Percentiles rank a stretch among this genome's conserved stretches.
phyloP scores from a whole-genome alignment of 35 echinoderm and acorn worm species.

The Amphiura filiformis region DNA sequence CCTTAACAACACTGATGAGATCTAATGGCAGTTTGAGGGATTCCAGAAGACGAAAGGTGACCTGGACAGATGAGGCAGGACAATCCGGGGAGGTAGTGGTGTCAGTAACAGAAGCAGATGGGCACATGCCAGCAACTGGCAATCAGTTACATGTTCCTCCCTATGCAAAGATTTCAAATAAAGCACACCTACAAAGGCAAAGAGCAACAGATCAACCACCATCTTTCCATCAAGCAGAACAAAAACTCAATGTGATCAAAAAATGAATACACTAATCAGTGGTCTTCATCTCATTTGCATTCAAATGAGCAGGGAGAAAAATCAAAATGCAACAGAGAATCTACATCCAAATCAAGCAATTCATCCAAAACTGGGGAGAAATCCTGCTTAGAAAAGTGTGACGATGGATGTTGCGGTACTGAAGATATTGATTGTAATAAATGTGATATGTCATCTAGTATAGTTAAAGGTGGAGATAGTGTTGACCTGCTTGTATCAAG shows the following conservation, averaged over 20 bases:
- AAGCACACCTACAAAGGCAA: slow-evolving; percentile 11
- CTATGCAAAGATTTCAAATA: background rate
- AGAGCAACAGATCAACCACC: background rate
- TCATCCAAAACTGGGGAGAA: background rate
- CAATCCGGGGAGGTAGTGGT: background rate
- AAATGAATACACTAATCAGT: background rate
- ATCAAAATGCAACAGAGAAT: background rate
- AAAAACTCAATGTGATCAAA: background rate
- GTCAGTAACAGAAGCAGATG: background rate
- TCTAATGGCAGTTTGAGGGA: slow-evolving; percentile 3
- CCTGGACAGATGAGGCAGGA: slow-evolving; percentile 40
- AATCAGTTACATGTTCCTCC: background rate
- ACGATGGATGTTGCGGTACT: background rate
- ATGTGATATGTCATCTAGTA: background rate
- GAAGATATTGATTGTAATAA: background rate
- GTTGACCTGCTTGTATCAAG: background rate
- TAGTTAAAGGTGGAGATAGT: background rate
- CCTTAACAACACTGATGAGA: slow-evolving; percentile 25
- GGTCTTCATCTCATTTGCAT: slow-evolving; percentile 13
- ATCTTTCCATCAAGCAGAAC: background rate
- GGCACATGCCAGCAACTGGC: too few species aligned
- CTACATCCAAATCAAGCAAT: background rate
- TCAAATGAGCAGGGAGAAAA: too few species aligned
- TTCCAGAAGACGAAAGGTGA: slow-evolving; percentile 20
- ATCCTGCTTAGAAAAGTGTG: background rate